phyloP scores from a whole-genome alignment of 2,797 vertebrate species.

The Mormyrus proboscirostris region DNA sequence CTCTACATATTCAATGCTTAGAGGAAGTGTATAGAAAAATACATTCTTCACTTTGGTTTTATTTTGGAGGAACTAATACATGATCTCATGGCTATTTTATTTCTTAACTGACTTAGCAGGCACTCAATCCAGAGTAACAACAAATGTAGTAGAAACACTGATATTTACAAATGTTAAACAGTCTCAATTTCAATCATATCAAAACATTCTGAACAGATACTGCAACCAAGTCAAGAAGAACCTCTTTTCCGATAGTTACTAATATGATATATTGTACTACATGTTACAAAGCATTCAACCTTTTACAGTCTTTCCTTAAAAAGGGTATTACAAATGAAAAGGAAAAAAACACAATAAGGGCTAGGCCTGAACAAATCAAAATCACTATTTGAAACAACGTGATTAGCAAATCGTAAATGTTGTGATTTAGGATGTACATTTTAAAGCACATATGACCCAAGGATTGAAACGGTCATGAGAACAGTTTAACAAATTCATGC shows the following conservation, averaged over 20 bases:
- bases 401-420: neutral
- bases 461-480: neutral
- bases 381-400: neutral
- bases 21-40: neutral
- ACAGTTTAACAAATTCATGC: neutral
- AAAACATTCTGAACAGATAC: neutral
- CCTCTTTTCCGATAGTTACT: neutral
- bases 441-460: neutral
- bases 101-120: neutral
- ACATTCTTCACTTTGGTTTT: neutral
- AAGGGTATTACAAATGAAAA: neutral
- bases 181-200: neutral
- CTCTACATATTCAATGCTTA: neutral
- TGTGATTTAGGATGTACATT: neutral
- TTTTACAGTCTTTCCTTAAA: neutral
- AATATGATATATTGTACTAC: neutral
- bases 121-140: neutral
- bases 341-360: neutral
- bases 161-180: neutral
- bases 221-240: neutral
- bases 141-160: neutral
- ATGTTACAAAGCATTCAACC: neutral
- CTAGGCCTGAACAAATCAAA: neutral
- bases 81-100: neutral
- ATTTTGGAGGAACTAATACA: neutral